phyloP scores from a whole-genome alignment of 23 tunicate species.

The Pegea sp. region DNA sequence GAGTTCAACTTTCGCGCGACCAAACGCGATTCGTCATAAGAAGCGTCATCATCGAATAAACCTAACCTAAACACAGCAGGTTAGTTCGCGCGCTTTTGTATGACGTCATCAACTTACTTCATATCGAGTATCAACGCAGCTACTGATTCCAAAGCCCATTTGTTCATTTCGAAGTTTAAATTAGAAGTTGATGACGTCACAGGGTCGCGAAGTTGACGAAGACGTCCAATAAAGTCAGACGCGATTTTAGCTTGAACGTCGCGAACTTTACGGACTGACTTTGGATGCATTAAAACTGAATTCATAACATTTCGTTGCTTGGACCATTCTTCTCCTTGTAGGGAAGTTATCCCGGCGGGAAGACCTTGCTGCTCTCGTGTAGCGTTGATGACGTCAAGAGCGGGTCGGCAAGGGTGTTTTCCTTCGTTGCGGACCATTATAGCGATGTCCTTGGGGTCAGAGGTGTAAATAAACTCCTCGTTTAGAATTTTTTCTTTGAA shows the following conservation, averaged over 20 bases:
- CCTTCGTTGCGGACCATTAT: slow-evolving; percentile 76
- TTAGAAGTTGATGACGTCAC: slow-evolving; percentile 27
- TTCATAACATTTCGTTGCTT: slow-evolving; percentile 34
- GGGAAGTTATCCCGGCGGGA: slow-evolving; percentile 69
- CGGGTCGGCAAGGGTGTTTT: slow-evolving; percentile 45
- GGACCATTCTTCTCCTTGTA: slow-evolving; percentile 81
- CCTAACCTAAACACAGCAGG: slow-evolving; percentile 28
- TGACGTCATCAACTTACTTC: slow-evolving; percentile 12
- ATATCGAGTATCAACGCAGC: slow-evolving; percentile 55
- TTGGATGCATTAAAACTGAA: slow-evolving; percentile 34
- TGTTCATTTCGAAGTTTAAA: slow-evolving; percentile 38
- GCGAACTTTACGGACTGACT: slow-evolving; percentile 14
- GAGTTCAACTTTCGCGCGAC: slow-evolving; percentile 34
- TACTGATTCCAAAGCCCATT: slow-evolving; percentile 86
- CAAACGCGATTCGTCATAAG: slow-evolving; percentile 16
- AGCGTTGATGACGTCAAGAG: slow-evolving; percentile 46
- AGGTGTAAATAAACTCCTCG: slow-evolving; percentile 60
- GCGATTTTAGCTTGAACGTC: slow-evolving; percentile 26
- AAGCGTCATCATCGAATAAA: slow-evolving; percentile 7
- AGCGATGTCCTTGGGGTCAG: slow-evolving; percentile 64
- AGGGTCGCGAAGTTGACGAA: slow-evolving; percentile 2
- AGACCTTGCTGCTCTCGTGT: slow-evolving; percentile 39
- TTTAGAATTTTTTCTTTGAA: slow-evolving; percentile 43
- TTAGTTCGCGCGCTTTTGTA: neutral
- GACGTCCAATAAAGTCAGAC: slow-evolving; percentile 20